These are phyloP conservation scores for Pilophorus perplexus DNA, from an alignment of 2,888 invertebrate genomes.

Conservation along the genomic window DNA sequence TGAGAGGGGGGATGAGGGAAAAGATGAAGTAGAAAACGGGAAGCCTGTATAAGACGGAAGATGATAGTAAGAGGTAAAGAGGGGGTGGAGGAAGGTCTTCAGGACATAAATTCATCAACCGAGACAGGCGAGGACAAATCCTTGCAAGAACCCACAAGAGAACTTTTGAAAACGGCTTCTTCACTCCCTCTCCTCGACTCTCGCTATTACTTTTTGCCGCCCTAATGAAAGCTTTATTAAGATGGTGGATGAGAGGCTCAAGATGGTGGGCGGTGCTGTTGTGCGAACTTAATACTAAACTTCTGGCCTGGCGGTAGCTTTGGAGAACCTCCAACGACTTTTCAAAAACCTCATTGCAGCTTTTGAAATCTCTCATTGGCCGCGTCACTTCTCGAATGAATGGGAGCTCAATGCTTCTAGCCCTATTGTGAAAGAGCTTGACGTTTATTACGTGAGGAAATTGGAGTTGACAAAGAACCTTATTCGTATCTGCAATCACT, in stretches of 20 bases:
- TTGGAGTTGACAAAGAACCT: conserved; percentile 3
- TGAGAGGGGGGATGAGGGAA: not conserved
- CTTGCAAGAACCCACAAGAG: conserved; percentile 14
- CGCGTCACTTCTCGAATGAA: no score
- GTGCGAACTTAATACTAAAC: conserved; percentile 23
- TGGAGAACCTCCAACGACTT: not conserved
- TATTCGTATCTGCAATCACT: no score
- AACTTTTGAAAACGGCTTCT: conserved; percentile 32
- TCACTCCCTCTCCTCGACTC: not conserved
- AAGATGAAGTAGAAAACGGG: conserved; percentile 17
- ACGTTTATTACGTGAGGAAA: conserved; percentile 4
- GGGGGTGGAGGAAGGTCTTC: not conserved
- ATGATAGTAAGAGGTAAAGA: not conserved
- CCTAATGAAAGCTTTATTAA: conserved; percentile 33
- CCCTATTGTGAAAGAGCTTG: no score
- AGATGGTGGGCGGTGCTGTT: not conserved
- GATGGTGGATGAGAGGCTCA: conserved; percentile 18
- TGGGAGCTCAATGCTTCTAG: no score
- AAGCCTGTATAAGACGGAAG: not conserved
- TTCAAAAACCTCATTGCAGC: not conserved
- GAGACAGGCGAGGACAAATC: conserved; percentile 35
- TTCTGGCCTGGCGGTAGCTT: conserved; percentile 12
- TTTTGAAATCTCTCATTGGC: no score
- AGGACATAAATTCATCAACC: conserved; percentile 32
- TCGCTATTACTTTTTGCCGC: conserved; percentile 26